A percentile compares a stretch with the other conserved stretches of the same genome.
Evolutionary conservation across 2,797 vertebrate species (phyloP).

Genomic region (Eulemur rubriventer): DNA sequence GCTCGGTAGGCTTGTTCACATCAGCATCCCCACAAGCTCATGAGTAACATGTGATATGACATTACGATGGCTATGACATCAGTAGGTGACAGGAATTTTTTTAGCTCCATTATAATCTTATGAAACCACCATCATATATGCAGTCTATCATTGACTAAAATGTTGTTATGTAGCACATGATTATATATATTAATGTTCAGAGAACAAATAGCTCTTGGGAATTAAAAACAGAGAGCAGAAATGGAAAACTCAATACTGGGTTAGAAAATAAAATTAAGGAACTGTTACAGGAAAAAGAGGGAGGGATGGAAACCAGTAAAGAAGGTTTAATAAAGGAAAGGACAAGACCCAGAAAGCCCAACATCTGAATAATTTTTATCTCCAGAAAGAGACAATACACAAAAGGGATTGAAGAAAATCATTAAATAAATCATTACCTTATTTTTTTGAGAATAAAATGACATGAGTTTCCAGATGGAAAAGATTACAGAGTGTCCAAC

Average conservation of each 20-base stretch:
- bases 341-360: neutral
- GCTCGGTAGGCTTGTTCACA: neutral
- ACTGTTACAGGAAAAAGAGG: neutral
- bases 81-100: neutral
- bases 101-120: neutral
- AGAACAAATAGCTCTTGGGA: neutral
- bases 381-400: neutral
- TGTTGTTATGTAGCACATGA: neutral
- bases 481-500: neutral
- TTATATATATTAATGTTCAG: neutral
- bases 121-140: neutral
- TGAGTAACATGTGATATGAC: neutral
- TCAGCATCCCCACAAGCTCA: neutral
- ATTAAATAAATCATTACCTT: neutral
- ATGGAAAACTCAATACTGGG: neutral
- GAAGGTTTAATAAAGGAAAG: neutral
- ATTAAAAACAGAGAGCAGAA: neutral
- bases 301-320: neutral
- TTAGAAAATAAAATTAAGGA: constrained; percentile 11
- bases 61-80: neutral
- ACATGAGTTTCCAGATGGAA: neutral
- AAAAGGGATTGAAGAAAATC: neutral
- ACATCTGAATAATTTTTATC: neutral
- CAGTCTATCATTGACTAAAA: neutral
- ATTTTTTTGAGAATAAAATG: neutral